Base-by-base conservation (phyloP, 2,888 invertebrate species). In the Lithosia quadra region DNA sequence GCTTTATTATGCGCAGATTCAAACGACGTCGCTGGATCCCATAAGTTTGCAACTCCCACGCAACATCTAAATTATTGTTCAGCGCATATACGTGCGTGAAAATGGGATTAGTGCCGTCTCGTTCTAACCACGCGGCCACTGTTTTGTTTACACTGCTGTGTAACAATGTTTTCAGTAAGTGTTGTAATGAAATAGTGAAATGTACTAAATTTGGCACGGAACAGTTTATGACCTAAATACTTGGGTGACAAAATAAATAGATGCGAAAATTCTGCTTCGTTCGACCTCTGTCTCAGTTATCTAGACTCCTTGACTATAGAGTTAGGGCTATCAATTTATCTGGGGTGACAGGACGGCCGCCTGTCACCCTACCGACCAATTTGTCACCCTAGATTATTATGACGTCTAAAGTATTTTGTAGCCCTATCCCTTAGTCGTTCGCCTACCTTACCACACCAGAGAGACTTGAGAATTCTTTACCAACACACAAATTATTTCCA, bases 111-210 rank as follows among this genome's bases (percentile, higher is more conserved):
- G 33, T 28, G 33, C n/a, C 33, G n/a, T 58, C 58, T 58, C 58
- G n/a, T 24, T 56, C 56, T 56, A 22, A 56, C 58, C 58, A 58
- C 58, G 33, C 58, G 58, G 58, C 33, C 3, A n/a, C 15, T 18
- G 33, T 58, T 57, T 58, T 58, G 58, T 58, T 58, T 58, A 58
- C 58, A 58, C 18, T 58, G 18, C 33, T 33, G 33, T 11, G 18
- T 10, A 58, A 58, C 58, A 58, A 33, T 58, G 33, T 58, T 33
- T 34, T 49, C 18, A 49, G 28, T 28, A 33, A 58, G 33, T 56
- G 22, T 58, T 58, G 58, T 33, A 34, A 58, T 28, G 56, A 56
- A n/a, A 56, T 56, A 56, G 28, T 13, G 56, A 56, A 24, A 56
- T 56, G 58, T 1, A 58, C 58, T 33, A 58, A 58, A 5, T 55